Percentiles rank a stretch among this genome's conserved stretches.
Evolutionary conservation across 2,888 invertebrate genomes (phyloP).

Genomic region (Rhamphomyia laevipes): DNA sequence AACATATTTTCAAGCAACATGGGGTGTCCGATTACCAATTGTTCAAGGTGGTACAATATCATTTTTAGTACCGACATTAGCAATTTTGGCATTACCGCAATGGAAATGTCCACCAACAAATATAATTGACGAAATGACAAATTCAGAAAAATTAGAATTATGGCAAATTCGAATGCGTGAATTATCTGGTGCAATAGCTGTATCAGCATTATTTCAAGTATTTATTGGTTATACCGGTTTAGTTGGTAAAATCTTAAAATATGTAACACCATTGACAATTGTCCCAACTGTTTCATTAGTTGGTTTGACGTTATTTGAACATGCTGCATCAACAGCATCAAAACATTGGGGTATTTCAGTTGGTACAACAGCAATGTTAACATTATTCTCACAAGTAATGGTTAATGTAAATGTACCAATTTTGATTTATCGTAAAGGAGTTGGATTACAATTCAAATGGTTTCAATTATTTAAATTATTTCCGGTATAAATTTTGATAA

Average conservation of each 20-base stretch:
- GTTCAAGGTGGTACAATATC: conserved; percentile 72
- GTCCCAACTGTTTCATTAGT: conserved; percentile 74
- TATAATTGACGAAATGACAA: conserved; percentile 43
- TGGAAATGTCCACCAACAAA: conserved; percentile 55
- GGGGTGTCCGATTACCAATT: conserved; percentile 63
- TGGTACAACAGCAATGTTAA: conserved; percentile 61
- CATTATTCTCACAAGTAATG: conserved; percentile 69
- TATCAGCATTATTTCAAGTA: conserved; percentile 64
- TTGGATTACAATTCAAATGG: conserved; percentile 45
- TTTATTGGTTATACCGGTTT: conserved; percentile 60
- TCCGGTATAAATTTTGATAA: conserved; percentile 46
- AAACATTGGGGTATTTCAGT: conserved; percentile 75
- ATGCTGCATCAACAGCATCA: conserved; percentile 68
- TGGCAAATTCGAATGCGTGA: conserved; percentile 71
- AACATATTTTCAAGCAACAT: conserved; percentile 59
- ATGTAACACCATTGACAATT: conserved; percentile 72
- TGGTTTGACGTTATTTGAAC: conserved; percentile 69
- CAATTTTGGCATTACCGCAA: conserved; percentile 56
- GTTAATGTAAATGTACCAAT: conserved; percentile 51
- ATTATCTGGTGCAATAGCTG: conserved; percentile 71
- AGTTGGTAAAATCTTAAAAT: conserved; percentile 59
- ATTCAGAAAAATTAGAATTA: conserved; percentile 44
- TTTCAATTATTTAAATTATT: conserved; percentile 68
- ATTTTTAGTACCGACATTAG: conserved; percentile 65
- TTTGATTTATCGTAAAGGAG: conserved; percentile 43